These are phyloP conservation scores for Sebastes reedi DNA, from an alignment of 2,797 vertebrate genomes.

Conservation along the genomic window DNA sequence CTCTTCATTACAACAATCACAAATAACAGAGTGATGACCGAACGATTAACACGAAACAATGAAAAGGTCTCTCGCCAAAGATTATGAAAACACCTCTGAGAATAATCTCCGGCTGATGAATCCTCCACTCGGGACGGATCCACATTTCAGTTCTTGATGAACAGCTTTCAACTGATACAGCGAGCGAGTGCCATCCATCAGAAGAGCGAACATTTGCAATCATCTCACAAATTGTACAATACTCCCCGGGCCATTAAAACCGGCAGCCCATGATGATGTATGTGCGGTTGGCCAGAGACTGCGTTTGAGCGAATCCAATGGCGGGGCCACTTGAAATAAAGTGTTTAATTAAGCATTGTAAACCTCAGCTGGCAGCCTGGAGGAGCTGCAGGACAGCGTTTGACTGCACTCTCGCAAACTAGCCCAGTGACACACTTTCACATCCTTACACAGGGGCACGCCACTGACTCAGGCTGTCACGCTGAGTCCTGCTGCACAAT, in stretches of 20 bases:
- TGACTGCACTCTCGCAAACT: conserved; percentile 66
- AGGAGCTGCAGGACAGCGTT: conserved; percentile 62
- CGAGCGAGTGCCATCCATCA: conserved; percentile 35
- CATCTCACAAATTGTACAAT: conserved; percentile 65
- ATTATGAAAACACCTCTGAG: background rate
- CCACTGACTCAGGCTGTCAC: conserved; percentile 61
- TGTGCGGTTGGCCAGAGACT: conserved; percentile 50
- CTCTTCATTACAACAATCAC: background rate
- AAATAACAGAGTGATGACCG: background rate
- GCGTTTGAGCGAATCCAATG: conserved; percentile 64
- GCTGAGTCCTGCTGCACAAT: conserved; percentile 42
- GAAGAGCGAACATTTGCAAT: conserved; percentile 57
- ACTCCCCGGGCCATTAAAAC: conserved; percentile 57
- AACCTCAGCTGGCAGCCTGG: conserved; percentile 76
- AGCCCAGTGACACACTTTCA: conserved; percentile 82
- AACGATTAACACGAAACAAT: background rate
- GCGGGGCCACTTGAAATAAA: conserved; percentile 75
- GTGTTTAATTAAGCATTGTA: conserved; percentile 80
- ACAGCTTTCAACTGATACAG: conserved; percentile 36
- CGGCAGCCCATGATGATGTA: conserved; percentile 49
- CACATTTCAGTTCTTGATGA: conserved; percentile 16
- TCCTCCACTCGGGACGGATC: background rate
- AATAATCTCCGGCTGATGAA: background rate
- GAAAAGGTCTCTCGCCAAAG: background rate
- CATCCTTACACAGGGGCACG: conserved; percentile 60